Percentiles rank a stretch among this genome's conserved stretches.
Evolutionary conservation across 2,113 vertebrate species (phyloP).

Genomic region (Cyphomyrus plagiostoma): DNA sequence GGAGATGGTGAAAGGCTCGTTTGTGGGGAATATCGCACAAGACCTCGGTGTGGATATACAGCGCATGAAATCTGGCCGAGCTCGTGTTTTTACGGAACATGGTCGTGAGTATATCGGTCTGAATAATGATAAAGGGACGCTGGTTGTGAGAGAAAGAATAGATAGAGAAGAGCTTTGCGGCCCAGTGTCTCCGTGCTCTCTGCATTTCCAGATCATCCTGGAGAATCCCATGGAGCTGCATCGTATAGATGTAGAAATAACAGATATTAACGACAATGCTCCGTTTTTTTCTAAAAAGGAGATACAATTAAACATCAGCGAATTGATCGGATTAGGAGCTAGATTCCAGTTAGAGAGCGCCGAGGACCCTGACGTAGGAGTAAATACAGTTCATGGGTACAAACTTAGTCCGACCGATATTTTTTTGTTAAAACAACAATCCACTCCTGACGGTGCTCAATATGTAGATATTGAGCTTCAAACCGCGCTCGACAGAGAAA

Average conservation of each 20-base stretch:
- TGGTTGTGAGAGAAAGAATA: too few species aligned
- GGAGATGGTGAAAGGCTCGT: constrained; percentile 24
- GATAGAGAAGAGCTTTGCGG: too few species aligned
- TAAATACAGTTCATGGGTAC: not conserved
- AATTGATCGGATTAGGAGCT: not conserved
- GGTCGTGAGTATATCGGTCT: too few species aligned
- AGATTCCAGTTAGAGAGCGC: not conserved
- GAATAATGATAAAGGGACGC: too few species aligned
- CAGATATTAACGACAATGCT: not conserved
- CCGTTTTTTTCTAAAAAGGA: not conserved
- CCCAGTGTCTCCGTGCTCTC: too few species aligned
- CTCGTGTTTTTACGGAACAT: too few species aligned
- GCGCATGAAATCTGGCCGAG: too few species aligned
- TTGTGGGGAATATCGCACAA: constrained; percentile 30
- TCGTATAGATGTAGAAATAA: too few species aligned
- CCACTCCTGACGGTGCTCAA: not conserved
- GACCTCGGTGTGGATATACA: not conserved
- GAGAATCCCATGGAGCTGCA: too few species aligned
- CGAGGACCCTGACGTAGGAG: not conserved
- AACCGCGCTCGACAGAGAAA: not conserved
- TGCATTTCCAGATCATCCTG: too few species aligned
- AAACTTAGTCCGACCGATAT: not conserved
- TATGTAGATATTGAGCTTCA: not conserved
- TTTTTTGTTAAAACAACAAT: not conserved
- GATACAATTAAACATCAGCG: not conserved